Conservation (phyloP, 2,888 invertebrate genomes). For the Campopleginae sp. region DNA sequence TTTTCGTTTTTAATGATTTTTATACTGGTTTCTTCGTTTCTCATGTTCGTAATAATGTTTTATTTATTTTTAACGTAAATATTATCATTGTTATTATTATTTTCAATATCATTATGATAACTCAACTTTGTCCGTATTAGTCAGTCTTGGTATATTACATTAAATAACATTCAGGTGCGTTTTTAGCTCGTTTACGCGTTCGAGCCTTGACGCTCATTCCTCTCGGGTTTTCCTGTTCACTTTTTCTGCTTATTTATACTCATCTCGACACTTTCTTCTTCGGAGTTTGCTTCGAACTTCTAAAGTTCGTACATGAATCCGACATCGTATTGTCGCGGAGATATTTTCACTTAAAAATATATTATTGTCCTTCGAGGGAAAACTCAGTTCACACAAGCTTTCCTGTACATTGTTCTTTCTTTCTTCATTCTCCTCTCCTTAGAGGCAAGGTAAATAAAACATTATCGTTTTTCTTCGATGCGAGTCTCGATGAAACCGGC, state of each 20-base stretch:
- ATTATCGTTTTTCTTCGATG: slow-evolving; percentile 23
- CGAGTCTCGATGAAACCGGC: slow-evolving; percentile 13
- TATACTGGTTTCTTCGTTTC: neutral
- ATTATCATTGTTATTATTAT: slow-evolving; percentile 18
- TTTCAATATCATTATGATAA: slow-evolving; percentile 61
- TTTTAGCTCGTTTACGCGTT: slow-evolving; percentile 54
- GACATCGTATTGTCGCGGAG: slow-evolving; percentile 53
- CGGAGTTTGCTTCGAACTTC: neutral
- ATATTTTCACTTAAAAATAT: slow-evolving; percentile 81
- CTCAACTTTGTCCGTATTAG: slow-evolving; percentile 68
- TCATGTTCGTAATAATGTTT: slow-evolving; percentile 8
- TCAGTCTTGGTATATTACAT: slow-evolving; percentile 72
- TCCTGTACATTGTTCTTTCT: slow-evolving; percentile 53
- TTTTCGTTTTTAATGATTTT: slow-evolving; percentile 59
- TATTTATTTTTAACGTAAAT: neutral
- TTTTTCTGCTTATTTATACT: slow-evolving; percentile 21
- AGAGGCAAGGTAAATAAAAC: slow-evolving; percentile 35
- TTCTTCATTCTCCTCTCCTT: slow-evolving; percentile 33
- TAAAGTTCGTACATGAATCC: slow-evolving; percentile 3
- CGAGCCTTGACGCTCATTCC: slow-evolving; percentile 14
- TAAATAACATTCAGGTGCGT: slow-evolving; percentile 66
- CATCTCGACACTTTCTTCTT: slow-evolving; percentile 37
- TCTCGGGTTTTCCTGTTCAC: slow-evolving; percentile 22
- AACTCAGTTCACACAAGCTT: slow-evolving; percentile 81
- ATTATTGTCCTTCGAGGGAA: slow-evolving; percentile 84